Evolutionary conservation across 2,888 invertebrate genomes (phyloP).

Genomic region (Orthosia gracilis): DNA sequence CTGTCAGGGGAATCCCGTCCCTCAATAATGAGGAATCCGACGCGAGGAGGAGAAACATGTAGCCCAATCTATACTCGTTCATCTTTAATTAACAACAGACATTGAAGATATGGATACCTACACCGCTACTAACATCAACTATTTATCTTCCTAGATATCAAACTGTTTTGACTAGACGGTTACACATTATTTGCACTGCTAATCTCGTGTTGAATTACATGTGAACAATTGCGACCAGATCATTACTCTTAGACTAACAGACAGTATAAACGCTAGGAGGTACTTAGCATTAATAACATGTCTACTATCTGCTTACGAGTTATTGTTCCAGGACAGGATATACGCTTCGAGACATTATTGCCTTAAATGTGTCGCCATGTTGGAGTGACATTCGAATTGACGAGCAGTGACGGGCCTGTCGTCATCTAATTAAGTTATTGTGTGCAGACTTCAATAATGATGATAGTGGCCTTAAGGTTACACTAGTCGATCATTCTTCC

Average conservation of each 20-base stretch:
- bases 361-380: constrained; percentile 27
- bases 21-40: no score
- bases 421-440: constrained; percentile 15
- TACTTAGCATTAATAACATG: constrained; percentile 36
- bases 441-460: not conserved
- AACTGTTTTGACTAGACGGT: not conserved
- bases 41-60: not conserved
- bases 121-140: not conserved
- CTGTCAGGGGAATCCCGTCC: no score
- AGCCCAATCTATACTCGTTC: no score
- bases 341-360: constrained; percentile 41
- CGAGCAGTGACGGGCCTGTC: not conserved
- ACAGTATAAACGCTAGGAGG: constrained; percentile 5
- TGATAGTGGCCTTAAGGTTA: not conserved
- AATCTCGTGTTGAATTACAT: constrained; percentile 26
- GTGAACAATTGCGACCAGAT: constrained; percentile 27
- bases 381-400: constrained; percentile 21
- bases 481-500: not conserved
- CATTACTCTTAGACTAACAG: constrained; percentile 31
- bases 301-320: constrained; percentile 28
- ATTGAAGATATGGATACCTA: not conserved
- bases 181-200: constrained; percentile 9
- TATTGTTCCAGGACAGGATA: constrained; percentile 49
- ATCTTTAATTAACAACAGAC: not conserved
- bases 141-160: constrained; percentile 20